Conservation (phyloP, 2,113 vertebrate genomes). For the Tiliqua scincoides region DNA sequence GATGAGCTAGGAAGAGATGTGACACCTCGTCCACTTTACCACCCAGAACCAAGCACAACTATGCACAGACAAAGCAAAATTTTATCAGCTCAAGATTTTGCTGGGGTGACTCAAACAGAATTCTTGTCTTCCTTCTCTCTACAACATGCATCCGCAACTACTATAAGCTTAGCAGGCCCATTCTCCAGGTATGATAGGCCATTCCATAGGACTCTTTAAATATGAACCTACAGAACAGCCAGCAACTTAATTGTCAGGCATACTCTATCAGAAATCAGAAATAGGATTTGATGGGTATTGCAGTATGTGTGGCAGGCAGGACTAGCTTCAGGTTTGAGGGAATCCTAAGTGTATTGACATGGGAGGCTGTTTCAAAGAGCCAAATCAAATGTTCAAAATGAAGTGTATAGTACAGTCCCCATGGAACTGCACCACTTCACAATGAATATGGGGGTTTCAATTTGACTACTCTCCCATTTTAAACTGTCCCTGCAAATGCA, state of each 20-base stretch:
- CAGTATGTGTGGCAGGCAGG: not conserved
- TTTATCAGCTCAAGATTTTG: constrained; percentile 70
- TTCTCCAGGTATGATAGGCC: constrained; percentile 78
- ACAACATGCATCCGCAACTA: constrained; percentile 68
- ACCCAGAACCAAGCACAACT: constrained; percentile 63
- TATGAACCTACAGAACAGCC: not conserved
- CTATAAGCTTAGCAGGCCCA: constrained; percentile 69
- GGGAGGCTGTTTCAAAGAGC: not conserved
- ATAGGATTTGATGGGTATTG: not conserved
- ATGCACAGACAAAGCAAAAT: constrained; percentile 72
- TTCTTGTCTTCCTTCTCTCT: constrained; percentile 61
- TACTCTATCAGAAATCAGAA: too few relatives aligned
- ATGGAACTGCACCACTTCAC: not conserved
- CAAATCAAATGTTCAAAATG: not conserved
- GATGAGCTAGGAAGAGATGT: constrained; percentile 84
- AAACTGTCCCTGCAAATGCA: not conserved
- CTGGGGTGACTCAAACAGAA: constrained; percentile 55
- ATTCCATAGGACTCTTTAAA: not conserved
- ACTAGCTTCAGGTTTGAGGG: too few relatives aligned
- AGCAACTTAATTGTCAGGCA: not conserved
- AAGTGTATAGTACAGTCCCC: not conserved
- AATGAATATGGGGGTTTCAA: not conserved
- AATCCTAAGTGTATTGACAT: not conserved
- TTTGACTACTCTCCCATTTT: not conserved
- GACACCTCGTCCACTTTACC: constrained; percentile 85